Conservation (phyloP, 2,888 invertebrate genomes). For the Metopia argyrocephala region DNA sequence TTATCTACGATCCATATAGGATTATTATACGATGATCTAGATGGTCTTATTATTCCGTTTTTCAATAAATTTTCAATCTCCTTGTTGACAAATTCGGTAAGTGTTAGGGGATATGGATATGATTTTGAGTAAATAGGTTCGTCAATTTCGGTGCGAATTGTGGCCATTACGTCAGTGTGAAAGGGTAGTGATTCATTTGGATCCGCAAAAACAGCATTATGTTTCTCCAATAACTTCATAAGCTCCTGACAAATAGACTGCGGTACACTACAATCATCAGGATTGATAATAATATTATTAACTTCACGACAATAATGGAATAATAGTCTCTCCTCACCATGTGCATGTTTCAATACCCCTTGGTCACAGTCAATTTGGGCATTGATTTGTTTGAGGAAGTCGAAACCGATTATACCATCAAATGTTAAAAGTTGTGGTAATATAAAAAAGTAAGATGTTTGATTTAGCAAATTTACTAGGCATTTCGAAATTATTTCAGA, state of each 20-base stretch:
- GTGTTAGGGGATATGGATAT: conserved; percentile 9
- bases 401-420: conserved; percentile 39
- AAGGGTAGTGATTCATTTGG: conserved; percentile 5
- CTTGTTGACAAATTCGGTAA: conserved; percentile 3
- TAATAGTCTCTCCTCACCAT: conserved; percentile 5
- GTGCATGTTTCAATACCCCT: conserved; percentile 15
- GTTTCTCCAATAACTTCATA: background rate
- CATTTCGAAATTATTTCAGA: conserved; percentile 36
- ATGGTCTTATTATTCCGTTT: too few relatives aligned
- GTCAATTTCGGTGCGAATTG: conserved; percentile 21
- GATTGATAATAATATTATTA: conserved; percentile 4
- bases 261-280: background rate
- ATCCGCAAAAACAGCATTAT: conserved; percentile 11
- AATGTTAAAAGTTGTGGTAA: conserved; percentile 20
- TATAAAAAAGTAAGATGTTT: conserved; percentile 32
- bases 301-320: background rate
- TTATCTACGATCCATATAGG: too few relatives aligned
- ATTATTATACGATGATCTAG: too few relatives aligned
- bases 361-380: conserved; percentile 39
- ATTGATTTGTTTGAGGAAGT: conserved; percentile 44
- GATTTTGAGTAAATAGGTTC: conserved; percentile 33
- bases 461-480: conserved; percentile 24
- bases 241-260: background rate
- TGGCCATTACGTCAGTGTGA: conserved; percentile 4
- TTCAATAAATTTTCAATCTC: conserved; percentile 8